A percentile compares a stretch with the other conserved stretches of the same genome.
Evolutionary conservation across 2,888 invertebrate genomes (phyloP).

Genomic region (Alentia gelatinosa): DNA sequence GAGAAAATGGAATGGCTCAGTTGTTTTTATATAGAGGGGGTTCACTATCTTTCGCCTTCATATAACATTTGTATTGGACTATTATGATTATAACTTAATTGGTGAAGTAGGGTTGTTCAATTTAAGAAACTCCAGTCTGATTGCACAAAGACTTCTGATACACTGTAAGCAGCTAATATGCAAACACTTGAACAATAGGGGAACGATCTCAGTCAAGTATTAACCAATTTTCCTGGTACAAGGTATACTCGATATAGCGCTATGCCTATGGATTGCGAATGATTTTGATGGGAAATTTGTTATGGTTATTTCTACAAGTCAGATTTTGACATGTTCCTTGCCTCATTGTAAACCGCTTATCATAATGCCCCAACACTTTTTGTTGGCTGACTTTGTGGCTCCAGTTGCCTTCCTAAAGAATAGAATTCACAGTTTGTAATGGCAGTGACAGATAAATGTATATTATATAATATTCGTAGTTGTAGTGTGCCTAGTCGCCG

Average conservation of each 20-base stretch:
- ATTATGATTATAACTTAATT: background rate
- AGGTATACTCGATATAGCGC: background rate
- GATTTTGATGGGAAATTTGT: background rate
- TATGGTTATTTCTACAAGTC: background rate
- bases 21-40: background rate
- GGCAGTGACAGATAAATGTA: background rate
- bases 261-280: background rate
- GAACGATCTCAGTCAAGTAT: conserved; percentile 40
- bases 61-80: background rate
- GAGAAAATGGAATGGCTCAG: background rate
- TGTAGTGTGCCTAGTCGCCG: conserved; percentile 21
- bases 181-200: conserved; percentile 39
- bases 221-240: background rate
- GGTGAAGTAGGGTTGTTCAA: background rate
- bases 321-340: background rate
- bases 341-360: background rate
- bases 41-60: background rate
- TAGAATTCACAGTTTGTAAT: background rate
- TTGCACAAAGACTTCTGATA: conserved; percentile 50
- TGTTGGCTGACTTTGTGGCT: background rate
- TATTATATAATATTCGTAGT: background rate
- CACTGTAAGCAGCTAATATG: conserved; percentile 37
- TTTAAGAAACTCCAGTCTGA: conserved; percentile 16
- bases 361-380: conserved; percentile 3
- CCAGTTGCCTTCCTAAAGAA: background rate